Percentiles rank a stretch among this genome's conserved stretches.
These are phyloP conservation scores for Stomatorhinus walkeri DNA, from an alignment of 2,797 vertebrate genomes.

Conservation along the genomic window DNA sequence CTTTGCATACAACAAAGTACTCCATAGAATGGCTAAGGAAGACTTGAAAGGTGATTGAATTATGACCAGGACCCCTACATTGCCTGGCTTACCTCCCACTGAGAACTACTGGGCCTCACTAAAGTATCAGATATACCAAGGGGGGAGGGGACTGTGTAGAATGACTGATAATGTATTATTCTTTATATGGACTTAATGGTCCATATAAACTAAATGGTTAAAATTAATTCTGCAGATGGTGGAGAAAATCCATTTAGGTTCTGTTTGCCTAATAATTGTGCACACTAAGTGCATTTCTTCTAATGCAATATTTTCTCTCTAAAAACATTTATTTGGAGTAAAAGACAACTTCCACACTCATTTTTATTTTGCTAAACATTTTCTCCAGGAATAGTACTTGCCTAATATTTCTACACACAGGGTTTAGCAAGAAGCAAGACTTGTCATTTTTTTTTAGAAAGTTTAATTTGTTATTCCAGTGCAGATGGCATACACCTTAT, in stretches of 20 bases:
- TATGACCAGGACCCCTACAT: not conserved
- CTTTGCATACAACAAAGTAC: not conserved
- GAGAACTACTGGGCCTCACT: not conserved
- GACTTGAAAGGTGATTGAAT: not conserved
- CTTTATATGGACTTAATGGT: not conserved
- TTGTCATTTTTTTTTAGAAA: not conserved
- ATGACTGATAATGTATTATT: not conserved
- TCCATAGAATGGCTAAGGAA: not conserved
- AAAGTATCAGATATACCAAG: not conserved
- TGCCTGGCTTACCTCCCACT: not conserved
- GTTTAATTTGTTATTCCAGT: slow-evolving; percentile 17
- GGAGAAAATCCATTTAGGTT: not conserved
- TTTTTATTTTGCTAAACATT: not conserved
- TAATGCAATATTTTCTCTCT: not conserved
- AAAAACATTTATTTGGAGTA: not conserved
- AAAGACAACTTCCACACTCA: not conserved
- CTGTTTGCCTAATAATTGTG: not conserved
- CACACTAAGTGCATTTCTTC: not conserved
- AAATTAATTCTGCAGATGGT: not conserved
- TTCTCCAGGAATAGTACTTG: not conserved
- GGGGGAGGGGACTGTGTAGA: not conserved
- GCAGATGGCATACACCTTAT: not conserved
- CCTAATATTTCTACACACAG: not conserved
- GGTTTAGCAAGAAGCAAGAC: not conserved
- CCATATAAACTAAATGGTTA: no score